phyloP scores from a whole-genome alignment of 1,140 invertebrate genomes.

The Copidosoma floridanum region DNA sequence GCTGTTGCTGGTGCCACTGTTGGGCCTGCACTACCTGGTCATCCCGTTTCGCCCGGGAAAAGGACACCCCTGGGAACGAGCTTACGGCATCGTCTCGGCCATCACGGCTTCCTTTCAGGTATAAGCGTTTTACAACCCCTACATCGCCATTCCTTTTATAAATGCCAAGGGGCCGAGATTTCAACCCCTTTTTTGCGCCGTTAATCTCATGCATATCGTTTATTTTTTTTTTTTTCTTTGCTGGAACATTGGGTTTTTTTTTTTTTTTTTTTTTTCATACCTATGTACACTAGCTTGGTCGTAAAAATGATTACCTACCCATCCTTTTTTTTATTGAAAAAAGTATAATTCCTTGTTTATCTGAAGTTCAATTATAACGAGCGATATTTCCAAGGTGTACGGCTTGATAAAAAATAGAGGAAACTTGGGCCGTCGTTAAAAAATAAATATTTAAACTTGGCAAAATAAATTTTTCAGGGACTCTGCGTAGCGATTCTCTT shows the following conservation, averaged over 20 bases:
- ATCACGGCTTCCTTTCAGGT: conserved; percentile 87
- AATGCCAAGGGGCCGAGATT: background rate
- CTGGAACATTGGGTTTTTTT: background rate
- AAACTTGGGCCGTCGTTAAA: too few species aligned
- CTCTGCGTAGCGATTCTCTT: conserved; percentile 88
- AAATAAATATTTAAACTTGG: conserved; percentile 23
- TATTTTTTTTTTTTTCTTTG: background rate
- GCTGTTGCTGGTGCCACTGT: conserved; percentile 78
- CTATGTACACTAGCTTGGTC: too few species aligned
- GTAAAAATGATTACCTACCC: too few species aligned
- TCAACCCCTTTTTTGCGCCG: background rate
- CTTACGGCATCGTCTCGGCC: conserved; percentile 82
- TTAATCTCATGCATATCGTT: background rate
- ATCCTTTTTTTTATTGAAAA: too few species aligned
- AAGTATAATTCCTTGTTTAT: too few species aligned
- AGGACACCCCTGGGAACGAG: conserved; percentile 68
- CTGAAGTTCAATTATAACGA: too few species aligned
- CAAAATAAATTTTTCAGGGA: conserved; percentile 65
- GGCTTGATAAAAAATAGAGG: too few species aligned
- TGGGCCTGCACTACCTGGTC: conserved; percentile 83
- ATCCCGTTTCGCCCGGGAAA: conserved; percentile 82
- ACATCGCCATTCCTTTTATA: background rate
- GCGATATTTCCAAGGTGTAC: too few species aligned
- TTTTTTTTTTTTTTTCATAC: too few species aligned
- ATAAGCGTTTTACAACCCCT: conserved; percentile 16